Evolutionary conservation across 2,888 invertebrate genomes (phyloP), one percentile per base, ranked within the genome.

Genomic region (Meta bourneti): DNA sequence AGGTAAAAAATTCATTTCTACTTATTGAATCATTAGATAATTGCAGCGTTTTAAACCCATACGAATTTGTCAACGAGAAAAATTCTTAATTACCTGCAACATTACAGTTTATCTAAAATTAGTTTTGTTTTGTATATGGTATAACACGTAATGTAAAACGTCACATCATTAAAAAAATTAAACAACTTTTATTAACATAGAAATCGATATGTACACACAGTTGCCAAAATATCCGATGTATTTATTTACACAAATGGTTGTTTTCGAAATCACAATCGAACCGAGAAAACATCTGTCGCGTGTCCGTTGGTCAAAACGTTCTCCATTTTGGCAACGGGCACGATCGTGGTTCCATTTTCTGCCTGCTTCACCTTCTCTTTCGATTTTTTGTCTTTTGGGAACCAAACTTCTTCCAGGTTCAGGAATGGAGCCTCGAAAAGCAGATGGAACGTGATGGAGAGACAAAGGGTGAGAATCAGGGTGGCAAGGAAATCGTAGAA

Each of bases 321-420:
- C 61, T 92, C 91, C 69, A 89, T 88, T 84, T 92, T 92, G 34
- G 88, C 88, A 19, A 88, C 88, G 2, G 91, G 83, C 8, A 92
- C 79, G n/a, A 89, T 88, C 7, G 91, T 92, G 16, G 88, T 84
- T 8, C 84, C 88, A 20, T 83, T 89, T n/a, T 92, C 91, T 0
- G 96, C 95, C 6, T 94, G 89, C 71, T 98, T 95, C 0, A 96
- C 95, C 71, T 98, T 95, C 0, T 96, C 95, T 0, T 98, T 97
- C 13, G 71, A 51, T 69, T 81, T 90, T 7, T 48, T 83, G 11
- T 49, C 75, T 6, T 96, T 96, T 0, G 97, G 97, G 96, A 98
- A 96, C 91, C 91, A 92, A 11, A 84, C 80, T 48, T 88, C 84
- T 34, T 92, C 91, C 48, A 92, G 49, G 61, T 92, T 92, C 19